These are phyloP conservation scores for Caenorhabditis doughertyi DNA, from an alignment of 2,888 invertebrate species.

Conservation along the genomic window DNA sequence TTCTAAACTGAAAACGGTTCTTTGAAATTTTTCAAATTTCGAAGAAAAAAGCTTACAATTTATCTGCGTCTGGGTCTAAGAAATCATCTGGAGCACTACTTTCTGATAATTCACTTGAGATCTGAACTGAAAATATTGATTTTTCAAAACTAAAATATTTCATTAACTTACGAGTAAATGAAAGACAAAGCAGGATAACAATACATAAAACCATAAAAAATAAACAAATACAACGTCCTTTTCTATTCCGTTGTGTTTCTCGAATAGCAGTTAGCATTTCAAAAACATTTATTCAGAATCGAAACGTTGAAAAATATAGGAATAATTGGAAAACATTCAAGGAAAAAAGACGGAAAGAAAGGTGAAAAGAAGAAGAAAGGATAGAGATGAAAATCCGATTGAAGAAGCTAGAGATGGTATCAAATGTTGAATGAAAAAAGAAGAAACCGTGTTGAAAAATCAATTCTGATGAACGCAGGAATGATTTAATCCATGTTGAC, in stretches of 20 bases:
- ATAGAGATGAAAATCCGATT: conserved; percentile 7
- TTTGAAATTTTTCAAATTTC: neutral
- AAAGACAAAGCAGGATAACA: conserved; percentile 15
- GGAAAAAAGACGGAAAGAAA: neutral
- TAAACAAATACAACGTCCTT: neutral
- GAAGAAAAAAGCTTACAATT: conserved; percentile 1
- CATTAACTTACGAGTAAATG: conserved; percentile 26
- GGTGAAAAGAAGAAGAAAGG: neutral
- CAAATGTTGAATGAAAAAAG: too few species aligned
- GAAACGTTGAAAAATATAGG: neutral
- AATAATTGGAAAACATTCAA: neutral
- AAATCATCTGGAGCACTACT: neutral
- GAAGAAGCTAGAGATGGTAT: conserved; percentile 10
- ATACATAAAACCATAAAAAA: conserved; percentile 13
- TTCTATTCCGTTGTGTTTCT: neutral
- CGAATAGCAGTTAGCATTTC: neutral
- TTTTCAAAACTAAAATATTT: neutral
- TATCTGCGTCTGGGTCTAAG: neutral
- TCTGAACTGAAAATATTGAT: conserved; percentile 14
- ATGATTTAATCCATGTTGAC: conserved; percentile 17
- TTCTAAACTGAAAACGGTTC: conserved; percentile 7
- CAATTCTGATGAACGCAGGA: conserved; percentile 1
- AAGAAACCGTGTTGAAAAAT: neutral
- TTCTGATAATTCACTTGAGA: neutral
- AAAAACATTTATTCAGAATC: neutral